Base-by-base conservation (phyloP, 2,888 invertebrate species). In the Aproaerema taeniolella region DNA sequence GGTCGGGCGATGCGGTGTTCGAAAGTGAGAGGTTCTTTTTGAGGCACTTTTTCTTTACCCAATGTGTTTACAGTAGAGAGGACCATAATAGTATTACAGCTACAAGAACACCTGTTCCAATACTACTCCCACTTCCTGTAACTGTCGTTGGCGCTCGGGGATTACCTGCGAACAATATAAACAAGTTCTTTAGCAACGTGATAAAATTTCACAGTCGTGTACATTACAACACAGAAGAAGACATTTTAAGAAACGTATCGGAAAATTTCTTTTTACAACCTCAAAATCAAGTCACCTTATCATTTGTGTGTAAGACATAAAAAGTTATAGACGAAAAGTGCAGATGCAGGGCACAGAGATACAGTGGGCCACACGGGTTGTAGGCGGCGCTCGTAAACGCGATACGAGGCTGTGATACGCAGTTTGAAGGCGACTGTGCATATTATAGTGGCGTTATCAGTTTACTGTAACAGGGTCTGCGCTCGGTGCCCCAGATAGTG, bases 1-100 rank as follows among this genome's bases (percentile, higher is more conserved):
- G 68, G 67, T 20, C 20, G 20, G 20, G 4, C 20, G 20, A 20
- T 20, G n/a, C 20, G 20, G 20, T 8, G 8, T 20, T 20, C 20
- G 81, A 85, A 85, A 85, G 85, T 81, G 77, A 83, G 80, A 74
- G 77, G 72, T 56, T 41, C n/a, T n/a, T n/a, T n/a, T 47, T n/a
- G 10, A 10, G 10, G 52, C 12, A 48, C 77, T 80, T 75, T 82
- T 83, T 80, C 79, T 82, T 81, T 82, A 58, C 69, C 50, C 65
- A 72, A 64, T 57, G 42, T 68, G 55, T 81, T 79, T 75, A 67
- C 4, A 20, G 20, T n/a, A n/a, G n/a, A n/a, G n/a, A n/a, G n/a
- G n/a, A n/a, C n/a, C n/a, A n/a, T n/a, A n/a, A n/a, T n/a, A n/a
- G n/a, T n/a, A n/a, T n/a, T n/a, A n/a, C n/a, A n/a, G n/a, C n/a